A percentile compares a stretch with the other conserved stretches of the same genome.
Conservation (phyloP, 1,140 invertebrate genomes). For the Linepithema humile region DNA sequence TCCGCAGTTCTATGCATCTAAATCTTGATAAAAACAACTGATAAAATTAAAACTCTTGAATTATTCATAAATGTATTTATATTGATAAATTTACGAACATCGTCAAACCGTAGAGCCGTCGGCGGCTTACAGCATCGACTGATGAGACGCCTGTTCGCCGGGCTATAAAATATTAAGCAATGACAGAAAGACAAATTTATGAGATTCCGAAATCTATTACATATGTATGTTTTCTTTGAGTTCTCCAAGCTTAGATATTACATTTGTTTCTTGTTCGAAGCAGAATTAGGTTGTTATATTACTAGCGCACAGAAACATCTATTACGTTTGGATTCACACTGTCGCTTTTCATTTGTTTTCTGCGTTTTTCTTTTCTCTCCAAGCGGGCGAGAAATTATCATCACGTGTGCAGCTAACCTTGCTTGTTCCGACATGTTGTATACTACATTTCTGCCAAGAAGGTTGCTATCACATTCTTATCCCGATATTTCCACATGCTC, state of each 20-base stretch:
- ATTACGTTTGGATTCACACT: too few species aligned
- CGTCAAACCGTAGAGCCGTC: too few species aligned
- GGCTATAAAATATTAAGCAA: too few species aligned
- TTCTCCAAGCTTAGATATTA: not conserved
- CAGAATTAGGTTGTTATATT: too few species aligned
- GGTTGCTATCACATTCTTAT: not conserved
- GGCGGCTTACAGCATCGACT: too few species aligned
- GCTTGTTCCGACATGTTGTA: not conserved
- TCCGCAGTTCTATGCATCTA: too few species aligned
- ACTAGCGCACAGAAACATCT: too few species aligned
- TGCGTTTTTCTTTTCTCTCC: not conserved
- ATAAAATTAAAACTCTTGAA: too few species aligned
- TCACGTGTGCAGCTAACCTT: conserved; percentile 7
- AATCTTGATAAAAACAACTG: too few species aligned
- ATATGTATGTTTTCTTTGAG: not conserved
- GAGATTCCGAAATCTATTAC: not conserved
- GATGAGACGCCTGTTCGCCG: too few species aligned
- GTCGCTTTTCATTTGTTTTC: conserved; percentile 7
- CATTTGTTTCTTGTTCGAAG: not conserved
- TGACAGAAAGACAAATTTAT: not conserved
- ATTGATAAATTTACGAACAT: too few species aligned
- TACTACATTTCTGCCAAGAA: not conserved
- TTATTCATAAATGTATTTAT: too few species aligned
- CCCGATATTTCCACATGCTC: not conserved
- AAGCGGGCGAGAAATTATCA: conserved; percentile 6